phyloP scores from a whole-genome alignment of 1,140 invertebrate genomes.

The Rhynchophorus ferrugineus region DNA sequence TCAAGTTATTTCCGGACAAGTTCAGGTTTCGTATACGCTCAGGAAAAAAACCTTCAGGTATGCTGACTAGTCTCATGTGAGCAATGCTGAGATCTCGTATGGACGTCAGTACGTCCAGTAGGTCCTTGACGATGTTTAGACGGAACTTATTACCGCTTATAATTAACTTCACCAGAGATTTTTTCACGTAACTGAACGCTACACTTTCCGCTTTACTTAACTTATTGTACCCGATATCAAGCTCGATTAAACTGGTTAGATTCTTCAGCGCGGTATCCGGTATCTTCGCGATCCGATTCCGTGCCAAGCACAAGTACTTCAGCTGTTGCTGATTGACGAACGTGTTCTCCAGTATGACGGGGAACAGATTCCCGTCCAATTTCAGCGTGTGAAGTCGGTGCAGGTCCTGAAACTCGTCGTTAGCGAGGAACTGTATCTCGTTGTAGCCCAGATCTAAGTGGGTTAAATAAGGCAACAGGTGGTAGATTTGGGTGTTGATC shows the following conservation, averaged over 20 bases:
- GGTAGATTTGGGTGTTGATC: conserved; percentile 70
- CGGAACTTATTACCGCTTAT: conserved; percentile 57
- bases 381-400: conserved; percentile 57
- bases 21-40: conserved; percentile 48
- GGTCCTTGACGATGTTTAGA: conserved; percentile 40
- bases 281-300: conserved; percentile 65
- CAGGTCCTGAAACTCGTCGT: conserved; percentile 65
- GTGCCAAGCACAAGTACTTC: conserved; percentile 51
- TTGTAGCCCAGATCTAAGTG: conserved; percentile 71
- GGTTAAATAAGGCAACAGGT: conserved; percentile 58
- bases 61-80: conserved; percentile 48
- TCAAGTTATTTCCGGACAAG: conserved; percentile 48
- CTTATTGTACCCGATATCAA: conserved; percentile 69
- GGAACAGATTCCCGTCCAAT: conserved; percentile 69
- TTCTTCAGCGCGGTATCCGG: conserved; percentile 62
- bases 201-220: conserved; percentile 55
- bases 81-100: conserved; percentile 51
- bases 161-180: conserved; percentile 53
- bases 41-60: conserved; percentile 48
- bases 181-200: conserved; percentile 51
- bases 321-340: conserved; percentile 59
- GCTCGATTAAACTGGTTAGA: conserved; percentile 52
- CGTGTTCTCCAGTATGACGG: conserved; percentile 63
- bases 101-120: conserved; percentile 49
- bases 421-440: conserved; percentile 64